Conservation (phyloP, 35 echinoderm and acorn worm genomes). For the Ophiothrix spiculata region DNA sequence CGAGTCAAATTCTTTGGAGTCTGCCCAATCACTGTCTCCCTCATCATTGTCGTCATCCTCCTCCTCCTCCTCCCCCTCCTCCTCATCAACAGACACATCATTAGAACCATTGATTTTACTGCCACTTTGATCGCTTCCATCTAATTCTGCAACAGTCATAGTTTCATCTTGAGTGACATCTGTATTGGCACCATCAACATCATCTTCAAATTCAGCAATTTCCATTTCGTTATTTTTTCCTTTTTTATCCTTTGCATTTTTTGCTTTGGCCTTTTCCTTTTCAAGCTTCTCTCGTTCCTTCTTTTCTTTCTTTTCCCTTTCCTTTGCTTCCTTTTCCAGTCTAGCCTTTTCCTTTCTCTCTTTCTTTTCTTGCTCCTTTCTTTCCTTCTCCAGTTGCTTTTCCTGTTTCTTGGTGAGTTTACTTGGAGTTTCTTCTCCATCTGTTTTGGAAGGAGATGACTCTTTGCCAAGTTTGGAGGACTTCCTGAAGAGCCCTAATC, state of each 20-base stretch:
- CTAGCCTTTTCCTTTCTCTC: slow-evolving; percentile 28
- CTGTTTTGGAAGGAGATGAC: neutral
- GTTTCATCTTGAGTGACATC: neutral
- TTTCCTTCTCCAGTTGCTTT: slow-evolving; percentile 20
- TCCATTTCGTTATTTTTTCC: neutral
- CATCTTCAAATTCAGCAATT: too few species aligned
- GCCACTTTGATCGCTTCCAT: too few species aligned
- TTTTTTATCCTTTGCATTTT: neutral
- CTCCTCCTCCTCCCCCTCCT: slow-evolving; percentile 24
- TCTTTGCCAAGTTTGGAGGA: slow-evolving; percentile 55
- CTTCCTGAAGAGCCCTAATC: slow-evolving; percentile 49
- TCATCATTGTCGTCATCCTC: slow-evolving; percentile 31
- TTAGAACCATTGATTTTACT: too few species aligned
- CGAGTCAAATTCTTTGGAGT: slow-evolving; percentile 8
- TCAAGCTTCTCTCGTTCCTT: slow-evolving; percentile 4
- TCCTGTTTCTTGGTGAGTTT: slow-evolving; percentile 34
- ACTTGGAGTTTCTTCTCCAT: neutral
- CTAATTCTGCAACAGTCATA: neutral
- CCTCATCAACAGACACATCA: too few species aligned
- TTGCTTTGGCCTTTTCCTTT: slow-evolving; percentile 7
- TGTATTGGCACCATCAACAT: too few species aligned
- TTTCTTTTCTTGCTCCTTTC: slow-evolving; percentile 39
- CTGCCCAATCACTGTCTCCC: neutral
- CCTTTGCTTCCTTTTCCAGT: slow-evolving; percentile 14
- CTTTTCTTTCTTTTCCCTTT: slow-evolving; percentile 26